Base-by-base conservation (phyloP, 2,113 vertebrate species). In the Strix aluco region DNA sequence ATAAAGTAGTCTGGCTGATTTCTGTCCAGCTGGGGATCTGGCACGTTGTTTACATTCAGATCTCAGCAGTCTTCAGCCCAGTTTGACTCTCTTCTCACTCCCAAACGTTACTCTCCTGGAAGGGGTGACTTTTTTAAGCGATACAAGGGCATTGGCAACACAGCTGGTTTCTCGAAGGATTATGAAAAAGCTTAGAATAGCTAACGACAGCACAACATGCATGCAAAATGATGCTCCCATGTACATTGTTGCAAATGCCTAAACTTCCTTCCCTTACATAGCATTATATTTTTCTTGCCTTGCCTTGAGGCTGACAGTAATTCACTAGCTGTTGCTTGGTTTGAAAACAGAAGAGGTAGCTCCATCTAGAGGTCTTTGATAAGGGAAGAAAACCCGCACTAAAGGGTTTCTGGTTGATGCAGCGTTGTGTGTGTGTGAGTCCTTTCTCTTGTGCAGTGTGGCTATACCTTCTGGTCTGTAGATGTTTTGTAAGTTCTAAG, bases 311-410 rank as follows among this genome's bases (percentile, higher is more conserved):
- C 21, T 52, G 42, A 16, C 23, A 26, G 10, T 2, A 8, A 18
- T 54, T 42, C 15, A 17, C 15, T 2, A 19, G 55, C 47, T 40
- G 22, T 9, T 26, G 5, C 55, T 63, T 40, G 25, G 42, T 61
- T 86, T 82, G 72, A 95, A 95, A 95, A 69, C 18, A 71, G 23
- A 96, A 94, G 72, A 44, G 61, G 83, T 49, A 77, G 91, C 92
- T 89, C 97, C 97, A 97, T 92, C 97, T 97, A 92, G 96, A 96
- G 97, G 97, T 51, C 58, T 69, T 63, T 26, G 75, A 18, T 19
- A 30, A 42, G 15, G 54, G 40, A 49, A 51, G 38, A 82, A 89
- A 79, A 47, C 11, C 32, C 4, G 26, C 15, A 3, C 29, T 30
- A 6, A 6, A 4, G 23, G 44, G 26, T 47, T 81, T 29, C 51